Evolutionary conservation across 2,888 invertebrate species (phyloP), one percentile per base, ranked within the genome.

Genomic region (Syritta pipiens): DNA sequence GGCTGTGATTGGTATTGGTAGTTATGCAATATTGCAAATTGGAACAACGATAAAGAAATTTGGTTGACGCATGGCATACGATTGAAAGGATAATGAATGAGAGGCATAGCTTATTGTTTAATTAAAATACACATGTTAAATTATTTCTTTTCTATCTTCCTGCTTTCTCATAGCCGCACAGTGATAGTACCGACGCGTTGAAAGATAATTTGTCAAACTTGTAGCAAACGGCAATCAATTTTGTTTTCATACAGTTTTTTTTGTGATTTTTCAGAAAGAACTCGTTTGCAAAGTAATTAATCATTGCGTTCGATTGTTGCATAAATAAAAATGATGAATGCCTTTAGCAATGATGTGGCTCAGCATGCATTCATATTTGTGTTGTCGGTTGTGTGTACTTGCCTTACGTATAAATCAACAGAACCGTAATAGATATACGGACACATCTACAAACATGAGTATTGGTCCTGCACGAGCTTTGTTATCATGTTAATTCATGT

Each of bases 281-380:
- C 28, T 40, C 22, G 14, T 44, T 55, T 30, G 14, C 3, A 48
- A 24, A 48, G 71, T 37, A 62, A 71, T 71, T 55, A 62, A 71
- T 71, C 62, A 71, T 35, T 10, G 7, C 37, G 40, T 53, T 71
- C 62, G 48, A 62, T 62, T 71, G 53, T 71, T 62, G 62, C 62
- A 55, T 53, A 53, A 62, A 71, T 62, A 71, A 62, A 62, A 62
- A 55, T 71, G 71, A 71, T 71, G 24, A 55, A 71, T 62, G 48
- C 12, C 14, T 30, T 48, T 22, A 9, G n/a, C 37, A 30, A 44
- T 71, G 62, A 53, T 51, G 51, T 53, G 53, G 60, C 51, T 17
- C 37, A 26, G n/a, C n/a, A n/a, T n/a, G n/a, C n/a, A n/a, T n/a
- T n/a, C n/a, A 51, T 69, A 49, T 17, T 3, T 14, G 17, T 26